Conservation (phyloP, 2,888 invertebrate species). For the Leucoptera coffeella region DNA sequence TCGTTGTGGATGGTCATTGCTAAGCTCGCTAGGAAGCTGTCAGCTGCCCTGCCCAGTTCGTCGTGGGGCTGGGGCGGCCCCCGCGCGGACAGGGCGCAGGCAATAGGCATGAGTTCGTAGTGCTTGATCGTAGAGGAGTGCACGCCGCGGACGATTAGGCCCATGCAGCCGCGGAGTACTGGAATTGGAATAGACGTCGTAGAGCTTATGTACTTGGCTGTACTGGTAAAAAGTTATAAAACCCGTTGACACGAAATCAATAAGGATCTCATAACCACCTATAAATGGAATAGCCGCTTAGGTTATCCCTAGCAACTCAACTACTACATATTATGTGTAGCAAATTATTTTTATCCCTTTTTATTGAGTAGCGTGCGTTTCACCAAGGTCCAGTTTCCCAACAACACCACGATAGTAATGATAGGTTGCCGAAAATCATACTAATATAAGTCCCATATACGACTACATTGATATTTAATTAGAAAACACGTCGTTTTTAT, state of each 20-base stretch:
- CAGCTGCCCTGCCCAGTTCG: constrained; percentile 64
- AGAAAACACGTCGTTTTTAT: not conserved
- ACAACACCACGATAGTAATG: not conserved
- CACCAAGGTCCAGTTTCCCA: not conserved
- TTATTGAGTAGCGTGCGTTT: no score
- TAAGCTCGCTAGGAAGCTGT: constrained; percentile 60
- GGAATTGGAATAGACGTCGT: no score
- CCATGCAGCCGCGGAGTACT: constrained; percentile 32
- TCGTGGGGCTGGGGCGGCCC: constrained; percentile 60
- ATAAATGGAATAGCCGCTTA: no score
- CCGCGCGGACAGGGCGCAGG: constrained; percentile 71
- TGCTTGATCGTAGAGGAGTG: constrained; percentile 43
- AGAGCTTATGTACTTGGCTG: no score
- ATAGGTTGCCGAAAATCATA: not conserved
- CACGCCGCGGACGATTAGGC: constrained; percentile 27
- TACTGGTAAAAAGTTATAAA: no score
- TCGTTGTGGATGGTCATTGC: constrained; percentile 56
- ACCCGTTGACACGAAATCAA: no score
- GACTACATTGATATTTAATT: no score
- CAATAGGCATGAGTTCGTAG: constrained; percentile 54
- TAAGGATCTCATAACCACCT: no score
- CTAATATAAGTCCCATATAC: not conserved
- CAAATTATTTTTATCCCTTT: no score
- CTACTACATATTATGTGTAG: no score
- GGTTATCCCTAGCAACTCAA: no score